These are phyloP conservation scores for Cebidichthys violaceus DNA, from an alignment of 2,113 vertebrate species.

Conservation along the genomic window DNA sequence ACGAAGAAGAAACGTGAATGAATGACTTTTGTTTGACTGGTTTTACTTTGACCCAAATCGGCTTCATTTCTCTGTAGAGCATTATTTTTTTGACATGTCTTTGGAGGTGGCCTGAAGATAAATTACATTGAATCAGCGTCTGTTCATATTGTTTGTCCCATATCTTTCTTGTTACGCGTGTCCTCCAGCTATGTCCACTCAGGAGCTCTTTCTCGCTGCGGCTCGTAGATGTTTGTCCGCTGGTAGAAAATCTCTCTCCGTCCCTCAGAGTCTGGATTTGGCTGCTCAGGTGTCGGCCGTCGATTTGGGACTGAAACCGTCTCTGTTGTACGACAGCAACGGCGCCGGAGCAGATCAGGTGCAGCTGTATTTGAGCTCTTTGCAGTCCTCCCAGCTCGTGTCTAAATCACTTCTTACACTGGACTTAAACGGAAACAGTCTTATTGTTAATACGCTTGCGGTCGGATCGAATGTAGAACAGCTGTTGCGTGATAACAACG, in stretches of 20 bases:
- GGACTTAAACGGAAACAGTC: slow-evolving; percentile 76
- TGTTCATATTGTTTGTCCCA: slow-evolving; percentile 7
- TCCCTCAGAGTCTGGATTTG: slow-evolving; percentile 81
- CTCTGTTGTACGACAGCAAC: slow-evolving; percentile 88
- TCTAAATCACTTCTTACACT: slow-evolving; percentile 80
- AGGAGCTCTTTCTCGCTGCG: slow-evolving; percentile 80
- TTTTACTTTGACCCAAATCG: slow-evolving; percentile 27
- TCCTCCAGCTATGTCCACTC: slow-evolving; percentile 49
- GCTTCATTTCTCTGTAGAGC: not conserved
- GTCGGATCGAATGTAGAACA: slow-evolving; percentile 75
- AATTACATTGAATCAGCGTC: slow-evolving; percentile 10
- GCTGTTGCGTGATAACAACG: slow-evolving; percentile 36
- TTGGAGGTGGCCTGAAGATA: slow-evolving; percentile 2
- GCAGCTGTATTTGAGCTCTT: slow-evolving; percentile 81
- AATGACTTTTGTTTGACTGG: not conserved
- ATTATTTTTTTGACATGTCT: not conserved
- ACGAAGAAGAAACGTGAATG: slow-evolving; percentile 45
- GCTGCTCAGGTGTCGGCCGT: slow-evolving; percentile 88
- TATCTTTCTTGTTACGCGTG: not conserved
- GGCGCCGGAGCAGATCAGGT: slow-evolving; percentile 80
- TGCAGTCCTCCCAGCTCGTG: slow-evolving; percentile 81
- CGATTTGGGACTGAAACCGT: slow-evolving; percentile 88
- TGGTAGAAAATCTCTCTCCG: slow-evolving; percentile 75
- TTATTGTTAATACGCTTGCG: slow-evolving; percentile 81
- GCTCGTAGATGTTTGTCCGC: slow-evolving; percentile 81